Conservation (phyloP, 2,113 vertebrate species). For the Coreoperca whiteheadi region DNA sequence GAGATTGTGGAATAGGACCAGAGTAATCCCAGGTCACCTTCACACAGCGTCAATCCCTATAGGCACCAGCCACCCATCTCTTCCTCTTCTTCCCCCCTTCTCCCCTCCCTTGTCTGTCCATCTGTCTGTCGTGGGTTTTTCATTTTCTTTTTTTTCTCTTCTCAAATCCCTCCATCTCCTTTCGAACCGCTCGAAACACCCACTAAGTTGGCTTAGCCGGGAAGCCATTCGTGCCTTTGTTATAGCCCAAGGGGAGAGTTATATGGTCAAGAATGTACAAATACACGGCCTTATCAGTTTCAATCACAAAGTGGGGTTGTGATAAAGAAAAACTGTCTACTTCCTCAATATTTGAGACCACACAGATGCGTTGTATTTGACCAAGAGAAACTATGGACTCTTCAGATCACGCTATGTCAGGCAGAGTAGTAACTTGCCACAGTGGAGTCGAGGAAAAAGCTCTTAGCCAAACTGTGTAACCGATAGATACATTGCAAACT, state of each 20-base stretch:
- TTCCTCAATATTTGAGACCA: not conserved
- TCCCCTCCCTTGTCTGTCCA: conserved; percentile 18
- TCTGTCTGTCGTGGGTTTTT: conserved; percentile 22
- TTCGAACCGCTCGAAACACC: conserved; percentile 7
- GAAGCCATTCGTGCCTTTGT: not conserved
- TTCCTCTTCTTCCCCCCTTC: conserved; percentile 15
- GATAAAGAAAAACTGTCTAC: not conserved
- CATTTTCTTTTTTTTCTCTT: conserved; percentile 2
- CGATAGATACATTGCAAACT: no score
- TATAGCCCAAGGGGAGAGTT: not conserved
- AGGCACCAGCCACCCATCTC: conserved; percentile 24
- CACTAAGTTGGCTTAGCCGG: not conserved
- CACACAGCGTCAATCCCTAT: conserved; percentile 49
- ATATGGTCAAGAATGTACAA: conserved; percentile 6
- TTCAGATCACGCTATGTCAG: not conserved
- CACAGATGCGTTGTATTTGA: not conserved
- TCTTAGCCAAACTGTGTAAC: no score
- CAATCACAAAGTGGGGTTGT: not conserved
- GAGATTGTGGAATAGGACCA: conserved; percentile 71
- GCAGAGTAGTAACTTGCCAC: not conserved
- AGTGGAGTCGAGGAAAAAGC: not conserved
- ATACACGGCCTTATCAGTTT: not conserved
- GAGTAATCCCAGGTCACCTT: conserved; percentile 80
- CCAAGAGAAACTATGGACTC: not conserved
- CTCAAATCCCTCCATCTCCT: conserved; percentile 22